A percentile compares a stretch with the other conserved stretches of the same genome.
These are phyloP conservation scores for Labia minor DNA, from an alignment of 2,888 invertebrate genomes.

Conservation along the genomic window DNA sequence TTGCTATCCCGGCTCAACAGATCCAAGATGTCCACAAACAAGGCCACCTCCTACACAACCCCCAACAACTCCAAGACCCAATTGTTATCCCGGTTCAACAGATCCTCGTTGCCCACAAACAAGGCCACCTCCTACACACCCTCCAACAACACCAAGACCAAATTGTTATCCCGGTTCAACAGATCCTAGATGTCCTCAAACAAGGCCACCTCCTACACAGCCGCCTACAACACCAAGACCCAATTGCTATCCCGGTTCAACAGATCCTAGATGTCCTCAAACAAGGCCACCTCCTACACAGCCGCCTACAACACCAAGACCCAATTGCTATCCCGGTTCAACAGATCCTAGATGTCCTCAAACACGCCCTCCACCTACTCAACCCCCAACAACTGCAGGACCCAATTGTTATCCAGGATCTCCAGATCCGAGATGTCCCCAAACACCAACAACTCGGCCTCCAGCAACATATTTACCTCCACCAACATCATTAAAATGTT, in stretches of 20 bases:
- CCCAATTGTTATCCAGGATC: constrained; percentile 31
- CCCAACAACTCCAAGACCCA: constrained; percentile 22
- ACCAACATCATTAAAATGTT: constrained; percentile 29
- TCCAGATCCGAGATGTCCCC: constrained; percentile 32
- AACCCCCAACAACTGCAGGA: constrained; percentile 26
- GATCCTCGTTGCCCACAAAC: constrained; percentile 32
- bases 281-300: constrained; percentile 25
- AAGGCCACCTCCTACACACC: constrained; percentile 27
- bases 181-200: constrained; percentile 32
- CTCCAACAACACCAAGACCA: constrained; percentile 19
- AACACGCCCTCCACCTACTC: constrained; percentile 16
- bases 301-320: constrained; percentile 27
- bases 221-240: constrained; percentile 24
- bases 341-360: constrained; percentile 27
- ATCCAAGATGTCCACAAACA: constrained; percentile 25
- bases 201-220: constrained; percentile 15
- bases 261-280: constrained; percentile 30
- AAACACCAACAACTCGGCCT: constrained; percentile 26
- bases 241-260: constrained; percentile 30
- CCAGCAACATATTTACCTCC: constrained; percentile 30
- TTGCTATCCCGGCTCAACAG: constrained; percentile 32
- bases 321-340: constrained; percentile 33
- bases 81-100: constrained; percentile 31
- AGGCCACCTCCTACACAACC: constrained; percentile 27
- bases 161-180: constrained; percentile 30